Evolutionary conservation across 2,888 invertebrate species (phyloP), one percentile per base, ranked within the genome.

Genomic region (Pachymerium ferrugineum): DNA sequence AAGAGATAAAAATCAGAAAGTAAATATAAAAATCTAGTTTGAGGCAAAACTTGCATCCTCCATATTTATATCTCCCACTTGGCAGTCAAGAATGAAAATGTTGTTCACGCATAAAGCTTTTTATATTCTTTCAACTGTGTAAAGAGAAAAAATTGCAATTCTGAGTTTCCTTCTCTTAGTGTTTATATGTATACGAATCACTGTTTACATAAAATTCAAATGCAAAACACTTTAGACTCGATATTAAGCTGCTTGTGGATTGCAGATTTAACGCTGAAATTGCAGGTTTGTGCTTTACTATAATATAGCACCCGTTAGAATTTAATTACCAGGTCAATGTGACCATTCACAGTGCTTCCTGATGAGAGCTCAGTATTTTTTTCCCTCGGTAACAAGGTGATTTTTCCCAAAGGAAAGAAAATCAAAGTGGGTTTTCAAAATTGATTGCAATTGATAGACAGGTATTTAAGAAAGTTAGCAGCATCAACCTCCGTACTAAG

Each of bases 71-170:
- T 14, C 62, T 62, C 62, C 62, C 25, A 62, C 62, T 62, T 62
- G 62, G 62, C 62, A 28, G 62, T 62, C 22, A 28, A 8, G n/a
- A 4, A 25, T 25, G 22, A 22, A 62, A 62, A 62, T 62, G 62
- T 62, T 62, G 62, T 62, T 62, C 62, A 62, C 28, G 62, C 62
- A 62, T 28, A 14, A 62, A 28, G 62, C 28, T 62, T 22, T 62
- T 62, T 62, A 62, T 28, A n/a, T 62, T 62, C 62, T 62, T 62
- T 62, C 62, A 25, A 62, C 62, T 62, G 62, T 62, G 28, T 28
- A 62, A 62, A 62, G 62, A 62, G 28, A 62, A 62, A 62, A 62
- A 62, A 62, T 8, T 62, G 62, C 62, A 62, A 62, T 22, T 25
- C 28, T 62, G 47, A 54, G 42, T 22, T 10, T 54, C 22, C 22